phyloP scores from a whole-genome alignment of 2,888 invertebrate genomes.

The Cordilura impudica region DNA sequence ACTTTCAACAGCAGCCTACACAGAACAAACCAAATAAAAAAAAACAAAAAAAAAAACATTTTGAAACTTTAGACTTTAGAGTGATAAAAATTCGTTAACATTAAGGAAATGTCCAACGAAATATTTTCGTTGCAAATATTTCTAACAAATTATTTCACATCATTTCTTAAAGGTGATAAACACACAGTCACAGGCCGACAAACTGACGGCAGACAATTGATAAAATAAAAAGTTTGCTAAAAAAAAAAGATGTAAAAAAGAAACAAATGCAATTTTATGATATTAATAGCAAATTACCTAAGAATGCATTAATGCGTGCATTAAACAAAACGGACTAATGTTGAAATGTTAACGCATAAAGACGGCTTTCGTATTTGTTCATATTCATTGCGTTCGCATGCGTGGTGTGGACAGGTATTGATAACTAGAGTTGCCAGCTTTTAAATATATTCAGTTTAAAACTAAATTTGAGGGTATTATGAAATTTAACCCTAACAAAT shows the following conservation, averaged over 20 bases:
- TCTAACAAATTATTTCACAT: constrained; percentile 47
- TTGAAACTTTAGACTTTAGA: constrained; percentile 48
- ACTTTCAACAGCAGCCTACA: constrained; percentile 49
- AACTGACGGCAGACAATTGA: not conserved
- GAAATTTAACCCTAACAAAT: too few relatives aligned
- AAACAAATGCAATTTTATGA: constrained; percentile 40
- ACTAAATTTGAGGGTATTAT: too few relatives aligned
- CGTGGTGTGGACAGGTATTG: constrained; percentile 10
- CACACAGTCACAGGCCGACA: not conserved
- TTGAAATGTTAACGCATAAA: not conserved
- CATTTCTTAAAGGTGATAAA: not conserved
- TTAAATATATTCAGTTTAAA: too few relatives aligned
- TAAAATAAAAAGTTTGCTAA: not conserved
- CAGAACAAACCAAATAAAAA: not conserved
- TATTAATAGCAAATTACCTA: constrained; percentile 55
- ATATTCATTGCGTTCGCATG: constrained; percentile 21
- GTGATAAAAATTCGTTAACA: constrained; percentile 39
- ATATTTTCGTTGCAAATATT: not conserved
- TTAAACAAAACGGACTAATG: constrained; percentile 24
- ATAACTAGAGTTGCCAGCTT: too few relatives aligned
- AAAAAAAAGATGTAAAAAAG: not conserved
- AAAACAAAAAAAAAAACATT: not conserved
- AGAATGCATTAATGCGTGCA: constrained; percentile 47
- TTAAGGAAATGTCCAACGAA: constrained; percentile 40
- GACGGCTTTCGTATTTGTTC: constrained; percentile 8